A percentile compares a stretch with the other conserved stretches of the same genome.
phyloP scores from a whole-genome alignment of 2,888 invertebrate genomes.

The Hoplodrina blanda region DNA sequence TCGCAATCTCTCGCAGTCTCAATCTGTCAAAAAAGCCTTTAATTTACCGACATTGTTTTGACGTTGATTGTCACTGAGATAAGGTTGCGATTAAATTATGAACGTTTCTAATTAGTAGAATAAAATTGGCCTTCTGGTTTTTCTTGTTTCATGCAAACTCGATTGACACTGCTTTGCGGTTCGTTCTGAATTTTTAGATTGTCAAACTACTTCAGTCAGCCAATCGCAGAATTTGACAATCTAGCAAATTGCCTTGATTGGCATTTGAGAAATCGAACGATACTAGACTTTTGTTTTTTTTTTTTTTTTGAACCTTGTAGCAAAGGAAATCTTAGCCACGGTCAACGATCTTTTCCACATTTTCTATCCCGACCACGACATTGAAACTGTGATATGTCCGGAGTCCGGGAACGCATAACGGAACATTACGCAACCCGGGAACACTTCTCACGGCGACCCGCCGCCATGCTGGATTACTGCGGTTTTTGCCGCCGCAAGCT shows the following conservation, averaged over 20 bases:
- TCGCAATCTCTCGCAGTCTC: too few relatives aligned
- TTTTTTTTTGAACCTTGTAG: background rate
- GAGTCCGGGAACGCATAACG: conserved; percentile 63
- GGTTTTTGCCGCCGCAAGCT: conserved; percentile 51
- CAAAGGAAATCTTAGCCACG: background rate
- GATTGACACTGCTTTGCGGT: conserved; percentile 1
- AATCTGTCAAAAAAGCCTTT: too few relatives aligned
- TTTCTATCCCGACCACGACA: conserved; percentile 49
- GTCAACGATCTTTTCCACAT: conserved; percentile 3
- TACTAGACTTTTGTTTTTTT: too few relatives aligned
- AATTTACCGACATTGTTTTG: too few relatives aligned
- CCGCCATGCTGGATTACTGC: conserved; percentile 47
- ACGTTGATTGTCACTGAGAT: too few relatives aligned
- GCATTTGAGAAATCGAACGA: background rate
- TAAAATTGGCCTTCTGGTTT: too few relatives aligned
- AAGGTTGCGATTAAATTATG: too few relatives aligned
- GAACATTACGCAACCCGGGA: conserved; percentile 44
- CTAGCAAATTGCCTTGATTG: too few relatives aligned
- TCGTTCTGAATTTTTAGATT: background rate
- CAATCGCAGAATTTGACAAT: too few relatives aligned
- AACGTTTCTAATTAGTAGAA: too few relatives aligned
- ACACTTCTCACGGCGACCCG: conserved; percentile 56
- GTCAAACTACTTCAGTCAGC: background rate
- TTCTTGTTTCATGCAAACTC: background rate
- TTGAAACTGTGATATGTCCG: conserved; percentile 62